Conservation (phyloP, 2,888 invertebrate species). For the Diloba caeruleocephala region DNA sequence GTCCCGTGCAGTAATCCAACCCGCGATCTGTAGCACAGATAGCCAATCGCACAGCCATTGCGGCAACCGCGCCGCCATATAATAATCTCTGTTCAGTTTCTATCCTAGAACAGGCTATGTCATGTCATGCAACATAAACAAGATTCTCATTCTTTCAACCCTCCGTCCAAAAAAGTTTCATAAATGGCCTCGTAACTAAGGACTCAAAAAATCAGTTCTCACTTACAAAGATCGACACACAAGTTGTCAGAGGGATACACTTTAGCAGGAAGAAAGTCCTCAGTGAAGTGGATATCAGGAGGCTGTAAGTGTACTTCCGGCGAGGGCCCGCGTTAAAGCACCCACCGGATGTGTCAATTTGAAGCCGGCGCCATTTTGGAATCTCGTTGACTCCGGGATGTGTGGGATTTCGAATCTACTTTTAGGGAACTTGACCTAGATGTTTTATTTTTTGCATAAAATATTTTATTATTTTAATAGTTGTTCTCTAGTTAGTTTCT, state of each 20-base stretch:
- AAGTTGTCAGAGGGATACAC: constrained; percentile 49
- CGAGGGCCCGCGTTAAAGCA: constrained; percentile 61
- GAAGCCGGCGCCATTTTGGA: constrained; percentile 60
- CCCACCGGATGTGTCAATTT: constrained; percentile 69
- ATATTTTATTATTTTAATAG: background rate
- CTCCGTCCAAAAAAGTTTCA: background rate
- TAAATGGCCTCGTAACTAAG: constrained; percentile 24
- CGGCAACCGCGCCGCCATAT: too few relatives aligned
- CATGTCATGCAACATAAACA: too few relatives aligned
- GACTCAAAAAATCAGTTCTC: constrained; percentile 42
- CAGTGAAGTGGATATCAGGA: constrained; percentile 62
- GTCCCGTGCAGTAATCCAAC: too few relatives aligned
- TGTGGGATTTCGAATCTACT: constrained; percentile 58
- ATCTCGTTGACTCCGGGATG: constrained; percentile 54
- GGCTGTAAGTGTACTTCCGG: constrained; percentile 65
- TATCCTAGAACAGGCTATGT: too few relatives aligned
- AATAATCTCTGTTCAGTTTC: too few relatives aligned
- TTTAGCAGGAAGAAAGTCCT: constrained; percentile 59
- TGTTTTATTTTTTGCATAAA: constrained; percentile 6
- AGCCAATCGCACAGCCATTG: too few relatives aligned
- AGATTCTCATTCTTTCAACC: too few relatives aligned
- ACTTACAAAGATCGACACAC: constrained; percentile 45
- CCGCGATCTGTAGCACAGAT: too few relatives aligned
- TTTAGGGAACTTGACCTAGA: constrained; percentile 56
- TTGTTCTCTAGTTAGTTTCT: too few relatives aligned